Evolutionary conservation across 2,113 vertebrate species (phyloP), one percentile per base, ranked within the genome.

Genomic region (Microcebus griseorufus): DNA sequence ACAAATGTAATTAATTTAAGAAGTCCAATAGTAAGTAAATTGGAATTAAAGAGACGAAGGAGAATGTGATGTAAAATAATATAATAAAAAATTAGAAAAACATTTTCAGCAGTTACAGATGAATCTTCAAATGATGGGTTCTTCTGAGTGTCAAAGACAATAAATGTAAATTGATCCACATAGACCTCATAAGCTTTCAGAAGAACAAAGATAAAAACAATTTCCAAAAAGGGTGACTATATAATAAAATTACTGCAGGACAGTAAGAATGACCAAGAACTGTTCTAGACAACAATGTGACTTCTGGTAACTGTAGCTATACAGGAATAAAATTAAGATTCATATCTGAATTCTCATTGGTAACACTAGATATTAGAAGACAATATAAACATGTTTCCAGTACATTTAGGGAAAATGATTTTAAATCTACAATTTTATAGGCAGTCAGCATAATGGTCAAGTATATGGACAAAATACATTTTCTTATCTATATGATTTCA

Each of bases 261-360:
- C 11, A 6, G 2, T 45, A 25, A 18, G 4, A 3, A 10, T 6
- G 32, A 29, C 4, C 37, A 3, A 11, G 32, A 7, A 29, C 10
- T 62, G 0, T 29, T 2, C 2, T 34, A 34, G 9, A n/a, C 16
- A 73, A 5, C 12, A 45, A 9, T 27, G 18, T n/a, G n/a, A 73
- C 22, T 32, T 75, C 32, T 62, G 14, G 32, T 48, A 34, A 83
- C 22, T 84, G 0, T 34, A 53, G 0, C 27, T 32, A 4, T 81
- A 64, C 58, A 82, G 64, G 32, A 88, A 88, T 6, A 29, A 69
- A 93, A 34, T 39, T 81, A n/a, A 83, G 45, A 55, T 83, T 64
- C 25, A 10, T 9, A 51, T 64, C 4, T 16, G 53, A 75, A 37
- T 76, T 81, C 5, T 69, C 37, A 39, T 27, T 70, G 25, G 9